A percentile compares a stretch with the other conserved stretches of the same genome.
Evolutionary conservation across 2,797 vertebrate species (phyloP).

Genomic region (Enteromius afrohamiltoni): DNA sequence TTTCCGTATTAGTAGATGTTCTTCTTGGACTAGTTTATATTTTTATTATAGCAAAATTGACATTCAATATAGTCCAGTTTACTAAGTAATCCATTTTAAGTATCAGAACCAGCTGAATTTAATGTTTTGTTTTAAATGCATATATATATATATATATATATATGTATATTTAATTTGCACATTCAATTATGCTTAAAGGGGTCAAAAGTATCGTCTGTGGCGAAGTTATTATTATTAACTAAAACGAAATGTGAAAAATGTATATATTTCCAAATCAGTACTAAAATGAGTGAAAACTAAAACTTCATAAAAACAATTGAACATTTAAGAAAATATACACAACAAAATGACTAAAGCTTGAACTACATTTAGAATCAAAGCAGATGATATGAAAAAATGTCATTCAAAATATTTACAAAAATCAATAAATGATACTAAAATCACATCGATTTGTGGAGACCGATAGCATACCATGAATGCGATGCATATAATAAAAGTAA

Average conservation of each 20-base stretch:
- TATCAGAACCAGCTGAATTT: not conserved
- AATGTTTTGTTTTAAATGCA: not conserved
- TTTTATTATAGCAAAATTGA: not conserved
- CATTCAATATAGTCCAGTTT: not conserved
- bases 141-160: too few relatives aligned
- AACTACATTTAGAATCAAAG: not conserved
- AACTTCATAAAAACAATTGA: not conserved
- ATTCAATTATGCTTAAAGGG: too few relatives aligned
- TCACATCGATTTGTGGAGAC: not conserved
- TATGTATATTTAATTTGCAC: too few relatives aligned
- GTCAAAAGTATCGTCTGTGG: not conserved
- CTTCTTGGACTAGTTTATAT: not conserved
- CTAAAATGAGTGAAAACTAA: not conserved
- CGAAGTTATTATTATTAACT: not conserved
- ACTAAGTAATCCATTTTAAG: not conserved
- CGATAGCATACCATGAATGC: not conserved
- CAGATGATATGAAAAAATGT: not conserved
- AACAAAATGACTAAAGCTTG: not conserved
- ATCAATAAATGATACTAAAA: not conserved
- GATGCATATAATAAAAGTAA: not conserved
- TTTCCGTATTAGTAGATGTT: not conserved
- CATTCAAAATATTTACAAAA: not conserved
- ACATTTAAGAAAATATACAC: not conserved
- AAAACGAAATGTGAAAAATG: not conserved
- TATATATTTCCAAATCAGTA: not conserved